Evolutionary conservation across 2,113 vertebrate species (phyloP), one percentile per base, ranked within the genome.

Genomic region (Cichladusa arquata): DNA sequence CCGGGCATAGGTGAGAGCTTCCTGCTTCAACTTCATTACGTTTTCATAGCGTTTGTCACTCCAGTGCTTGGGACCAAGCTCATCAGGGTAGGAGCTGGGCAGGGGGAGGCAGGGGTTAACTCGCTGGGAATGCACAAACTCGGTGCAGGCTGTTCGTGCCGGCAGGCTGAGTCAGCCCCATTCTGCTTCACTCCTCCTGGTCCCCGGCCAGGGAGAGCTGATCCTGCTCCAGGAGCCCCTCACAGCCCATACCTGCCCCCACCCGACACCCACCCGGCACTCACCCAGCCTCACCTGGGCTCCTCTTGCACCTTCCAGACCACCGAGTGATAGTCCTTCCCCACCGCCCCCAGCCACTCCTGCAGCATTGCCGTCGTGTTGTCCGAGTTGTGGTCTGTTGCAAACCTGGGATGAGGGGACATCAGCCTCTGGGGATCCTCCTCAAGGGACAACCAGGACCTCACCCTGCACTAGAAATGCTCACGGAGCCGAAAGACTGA

Each of bases 41-140:
- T 99, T 98, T 92, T 99, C 98, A 1, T 99, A 98, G 92, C 99
- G 98, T 92, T 97, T 98, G 66, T 98, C 98, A 10, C 98, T 99
- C 99, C 99, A 99, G 87, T 99, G 98, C 78, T 99, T 99, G 45
- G 99, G 99, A 15, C 99, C 98, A 6, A 98, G 70, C 95, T 99
- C 99, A 0, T 99, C 98, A 0, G 98, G 98, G 48, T 99, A 99
- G n/a, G 98, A 97, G 92, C 99, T 99, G 93, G 19, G 54, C 4
- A 3, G 19, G 45, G 88, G 42, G 20, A 83, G 67, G 87, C 69
- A 95, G 26, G 91, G n/a, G 95, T 61, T 96, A 95, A 94, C 26
- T 47, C 2, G 0, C 71, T 47, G 64, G 62, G 73, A 88, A 44
- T 5, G 5, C 18, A 86, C 73, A 47, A 64, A 72, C 70, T 79